phyloP scores from a whole-genome alignment of 2,113 vertebrate genomes.

The Boleophthalmus pectinirostris region DNA sequence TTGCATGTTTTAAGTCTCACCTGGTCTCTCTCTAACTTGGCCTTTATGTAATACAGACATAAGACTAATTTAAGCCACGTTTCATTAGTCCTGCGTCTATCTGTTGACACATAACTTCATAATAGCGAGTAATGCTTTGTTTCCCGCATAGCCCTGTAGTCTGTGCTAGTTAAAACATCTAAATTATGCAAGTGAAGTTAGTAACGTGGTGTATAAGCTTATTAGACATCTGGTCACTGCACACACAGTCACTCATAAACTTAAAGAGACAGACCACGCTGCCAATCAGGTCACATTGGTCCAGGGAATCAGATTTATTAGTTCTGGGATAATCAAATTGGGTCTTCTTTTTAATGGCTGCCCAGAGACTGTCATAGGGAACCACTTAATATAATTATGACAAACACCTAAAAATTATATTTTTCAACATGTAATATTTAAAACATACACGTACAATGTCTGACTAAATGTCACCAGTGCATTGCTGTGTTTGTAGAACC shows the following conservation, averaged over 20 bases:
- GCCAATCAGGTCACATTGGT: slow-evolving; percentile 43
- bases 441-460: background rate
- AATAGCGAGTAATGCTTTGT: too few species aligned
- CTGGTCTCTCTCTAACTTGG: too few species aligned
- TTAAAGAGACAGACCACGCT: slow-evolving; percentile 35
- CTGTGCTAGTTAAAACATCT: too few species aligned
- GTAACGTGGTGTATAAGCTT: too few species aligned
- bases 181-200: background rate
- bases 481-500: slow-evolving; percentile 79
- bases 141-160: too few species aligned
- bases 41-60: too few species aligned
- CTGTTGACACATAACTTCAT: too few species aligned
- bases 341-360: background rate
- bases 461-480: background rate
- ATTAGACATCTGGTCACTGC: slow-evolving; percentile 23
- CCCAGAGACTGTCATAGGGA: slow-evolving; percentile 1
- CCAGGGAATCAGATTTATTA: slow-evolving; percentile 22
- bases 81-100: too few species aligned
- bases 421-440: background rate
- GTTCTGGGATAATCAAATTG: slow-evolving; percentile 14
- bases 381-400: background rate
- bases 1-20: too few species aligned
- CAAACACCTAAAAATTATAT: background rate
- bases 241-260: slow-evolving; percentile 30
- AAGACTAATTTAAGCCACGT: too few species aligned